These are phyloP conservation scores for Ctenomys sociabilis DNA, from an alignment of 2,113 vertebrate species.

Conservation along the genomic window DNA sequence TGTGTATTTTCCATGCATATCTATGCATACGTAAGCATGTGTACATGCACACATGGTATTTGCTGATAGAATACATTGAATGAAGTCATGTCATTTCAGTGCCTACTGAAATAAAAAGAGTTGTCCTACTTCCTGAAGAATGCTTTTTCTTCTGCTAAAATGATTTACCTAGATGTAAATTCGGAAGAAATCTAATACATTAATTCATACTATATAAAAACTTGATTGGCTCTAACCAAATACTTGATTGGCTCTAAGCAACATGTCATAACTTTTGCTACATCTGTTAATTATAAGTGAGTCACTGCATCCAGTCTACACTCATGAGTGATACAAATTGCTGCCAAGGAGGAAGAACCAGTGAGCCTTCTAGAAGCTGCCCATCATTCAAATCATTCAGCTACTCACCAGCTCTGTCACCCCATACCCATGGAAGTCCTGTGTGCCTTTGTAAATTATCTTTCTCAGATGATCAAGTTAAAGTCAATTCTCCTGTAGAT, in stretches of 20 bases:
- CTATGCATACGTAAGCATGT: neutral
- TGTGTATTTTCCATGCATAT: neutral
- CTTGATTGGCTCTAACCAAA: neutral
- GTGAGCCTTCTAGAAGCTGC: neutral
- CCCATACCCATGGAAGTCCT: neutral
- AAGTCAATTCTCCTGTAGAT: neutral
- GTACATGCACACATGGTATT: neutral
- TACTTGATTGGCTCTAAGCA: neutral
- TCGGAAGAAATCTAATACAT: neutral
- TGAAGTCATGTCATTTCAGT: neutral
- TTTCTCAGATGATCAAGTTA: neutral
- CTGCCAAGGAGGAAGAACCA: neutral
- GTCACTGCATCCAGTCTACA: neutral
- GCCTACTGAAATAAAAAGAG: neutral
- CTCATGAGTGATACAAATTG: no score
- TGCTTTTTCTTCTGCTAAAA: neutral
- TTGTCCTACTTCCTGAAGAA: neutral
- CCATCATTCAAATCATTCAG: neutral
- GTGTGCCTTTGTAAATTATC: neutral
- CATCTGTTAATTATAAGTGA: neutral
- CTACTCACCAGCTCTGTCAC: neutral
- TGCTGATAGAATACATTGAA: neutral
- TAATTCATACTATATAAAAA: neutral
- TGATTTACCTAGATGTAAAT: neutral
- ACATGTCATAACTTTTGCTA: neutral